These are phyloP conservation scores for Pseudopipra pipra DNA, from an alignment of 2,113 vertebrate genomes.

Conservation along the genomic window DNA sequence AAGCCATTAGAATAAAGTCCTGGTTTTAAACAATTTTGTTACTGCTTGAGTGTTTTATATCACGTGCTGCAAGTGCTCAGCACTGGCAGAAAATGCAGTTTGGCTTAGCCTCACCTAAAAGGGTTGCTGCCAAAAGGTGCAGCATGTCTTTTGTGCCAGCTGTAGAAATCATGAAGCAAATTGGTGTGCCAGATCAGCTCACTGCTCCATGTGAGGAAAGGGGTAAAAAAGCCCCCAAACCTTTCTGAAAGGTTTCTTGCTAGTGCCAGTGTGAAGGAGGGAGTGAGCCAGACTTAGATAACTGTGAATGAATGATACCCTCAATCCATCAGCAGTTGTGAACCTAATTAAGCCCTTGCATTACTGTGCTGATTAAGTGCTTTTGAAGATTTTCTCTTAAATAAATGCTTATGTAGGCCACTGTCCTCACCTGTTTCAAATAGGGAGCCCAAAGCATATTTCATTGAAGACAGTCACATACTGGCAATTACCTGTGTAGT, in stretches of 20 bases:
- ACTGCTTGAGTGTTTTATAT: background rate
- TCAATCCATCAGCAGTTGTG: background rate
- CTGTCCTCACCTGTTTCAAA: background rate
- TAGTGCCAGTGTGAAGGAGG: background rate
- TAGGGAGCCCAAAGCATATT: background rate
- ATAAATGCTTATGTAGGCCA: background rate
- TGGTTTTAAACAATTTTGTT: background rate
- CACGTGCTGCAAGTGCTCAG: background rate
- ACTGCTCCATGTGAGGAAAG: background rate
- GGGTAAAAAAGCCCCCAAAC: background rate
- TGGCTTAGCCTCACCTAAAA: background rate
- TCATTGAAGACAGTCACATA: background rate
- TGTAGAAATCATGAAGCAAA: background rate
- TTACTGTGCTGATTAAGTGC: background rate
- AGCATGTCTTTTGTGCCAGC: background rate
- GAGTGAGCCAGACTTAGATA: background rate
- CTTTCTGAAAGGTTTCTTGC: background rate
- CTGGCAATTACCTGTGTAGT: background rate
- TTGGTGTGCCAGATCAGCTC: background rate
- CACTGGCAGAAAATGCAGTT: background rate
- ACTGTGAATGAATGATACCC: background rate
- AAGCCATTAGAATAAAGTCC: background rate
- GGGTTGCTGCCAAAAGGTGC: background rate
- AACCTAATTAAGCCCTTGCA: background rate
- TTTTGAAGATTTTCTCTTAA: background rate